Percentiles rank a stretch among this genome's conserved stretches.
These are phyloP conservation scores for Macrochelys suwanniensis DNA, from an alignment of 2,797 vertebrate genomes.

Conservation along the genomic window DNA sequence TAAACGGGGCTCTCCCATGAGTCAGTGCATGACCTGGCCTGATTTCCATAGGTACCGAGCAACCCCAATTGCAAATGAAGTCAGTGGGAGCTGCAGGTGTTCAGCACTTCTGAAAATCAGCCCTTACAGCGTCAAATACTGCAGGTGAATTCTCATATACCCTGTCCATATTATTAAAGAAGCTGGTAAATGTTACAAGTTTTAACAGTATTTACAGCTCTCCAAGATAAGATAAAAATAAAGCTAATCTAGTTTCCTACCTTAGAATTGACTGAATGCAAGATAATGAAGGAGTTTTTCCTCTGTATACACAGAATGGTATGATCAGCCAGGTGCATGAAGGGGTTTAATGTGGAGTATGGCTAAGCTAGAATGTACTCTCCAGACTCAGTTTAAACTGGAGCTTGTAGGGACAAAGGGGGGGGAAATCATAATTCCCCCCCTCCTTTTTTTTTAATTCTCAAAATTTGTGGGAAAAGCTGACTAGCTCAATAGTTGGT, in stretches of 20 bases:
- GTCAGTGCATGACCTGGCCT: background rate
- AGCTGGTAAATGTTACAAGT: background rate
- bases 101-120: conserved; percentile 34
- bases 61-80: conserved; percentile 25
- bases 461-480: background rate
- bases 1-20: background rate
- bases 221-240: background rate
- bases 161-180: background rate
- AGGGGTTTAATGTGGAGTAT: background rate
- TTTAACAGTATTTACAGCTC: background rate
- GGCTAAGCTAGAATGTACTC: background rate
- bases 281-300: background rate
- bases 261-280: background rate
- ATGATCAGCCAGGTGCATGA: background rate
- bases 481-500: background rate
- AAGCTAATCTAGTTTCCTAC: background rate
- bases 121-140: background rate
- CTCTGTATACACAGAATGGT: background rate
- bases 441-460: background rate
- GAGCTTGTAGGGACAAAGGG: background rate
- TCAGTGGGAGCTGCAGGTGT: conserved; percentile 31
- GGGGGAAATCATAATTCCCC: background rate
- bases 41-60: conserved; percentile 5
- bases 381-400: background rate
- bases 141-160: background rate